Evolutionary conservation across 2,797 vertebrate species (phyloP), one percentile per base, ranked within the genome.

Genomic region (Nyctibius grandis): DNA sequence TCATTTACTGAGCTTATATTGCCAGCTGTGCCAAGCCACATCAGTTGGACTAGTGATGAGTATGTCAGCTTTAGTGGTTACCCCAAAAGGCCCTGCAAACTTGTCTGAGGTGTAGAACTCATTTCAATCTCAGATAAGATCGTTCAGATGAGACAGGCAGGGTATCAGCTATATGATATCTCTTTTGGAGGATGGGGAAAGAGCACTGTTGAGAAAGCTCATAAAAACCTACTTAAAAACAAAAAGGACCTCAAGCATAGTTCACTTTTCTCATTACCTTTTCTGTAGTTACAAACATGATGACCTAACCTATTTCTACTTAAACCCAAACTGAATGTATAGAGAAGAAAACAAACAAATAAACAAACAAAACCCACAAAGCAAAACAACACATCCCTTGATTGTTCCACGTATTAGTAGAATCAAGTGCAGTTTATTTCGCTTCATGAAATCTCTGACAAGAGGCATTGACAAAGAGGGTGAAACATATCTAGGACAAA

Each of bases 371-470:
- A 91, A 15, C 2, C 1, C 16, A 29, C 5, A 63, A 61, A 42
- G 10, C 2, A 64, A 68, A 89, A 26, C 9, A 64, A 19, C 31
- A 59, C 20, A 74, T 74, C 59, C 72, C 73, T 87, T 73, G 31
- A 56, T 96, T 96, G 86, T 90, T 69, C 91, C 97, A 95, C 95
- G 74, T 78, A 95, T 98, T 98, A 97, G 97, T 96, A 97, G 97
- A 98, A 96, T 95, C 97, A 98, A 98, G 95, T 97, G 95, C 96
- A 97, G 94, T 98, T 97, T 96, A 98, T 98, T 98, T 98, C 98
- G 97, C 97, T 98, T 98, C 95, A 97, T 98, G 98, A 98, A 98
- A 98, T 98, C 97, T 97, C 97, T 98, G 98, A 98, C 97, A 98
- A 98, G 95, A 97, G 98, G 93, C 95, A 81, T 96, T 97, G 97